phyloP scores from a whole-genome alignment of 2,888 invertebrate genomes.

The Tortrix viridana region DNA sequence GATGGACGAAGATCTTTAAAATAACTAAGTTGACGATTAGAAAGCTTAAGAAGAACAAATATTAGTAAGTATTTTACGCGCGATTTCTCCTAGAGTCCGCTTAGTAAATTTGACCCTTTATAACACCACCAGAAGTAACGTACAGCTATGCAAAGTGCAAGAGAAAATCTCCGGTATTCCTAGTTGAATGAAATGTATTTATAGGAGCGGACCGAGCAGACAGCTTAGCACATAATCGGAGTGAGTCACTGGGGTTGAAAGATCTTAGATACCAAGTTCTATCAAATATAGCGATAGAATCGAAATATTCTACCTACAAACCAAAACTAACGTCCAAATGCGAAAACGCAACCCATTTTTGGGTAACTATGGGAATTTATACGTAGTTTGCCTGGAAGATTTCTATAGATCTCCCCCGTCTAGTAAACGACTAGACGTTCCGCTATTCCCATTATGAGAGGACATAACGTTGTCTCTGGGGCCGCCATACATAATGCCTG shows the following conservation, averaged over 20 bases:
- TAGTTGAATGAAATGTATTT: slow-evolving; percentile 17
- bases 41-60: slow-evolving; percentile 8
- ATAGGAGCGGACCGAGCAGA: slow-evolving; percentile 8
- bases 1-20: slow-evolving; percentile 5
- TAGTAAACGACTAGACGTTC: slow-evolving; percentile 65
- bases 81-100: slow-evolving; percentile 10
- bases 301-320: neutral
- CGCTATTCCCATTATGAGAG: slow-evolving; percentile 56
- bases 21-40: slow-evolving; percentile 9
- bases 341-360: neutral
- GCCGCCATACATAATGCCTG: slow-evolving; percentile 46
- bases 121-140: neutral
- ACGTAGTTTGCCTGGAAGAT: slow-evolving; percentile 45
- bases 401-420: slow-evolving; percentile 41
- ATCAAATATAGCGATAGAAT: neutral
- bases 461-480: slow-evolving; percentile 28
- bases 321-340: neutral
- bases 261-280: slow-evolving; percentile 13
- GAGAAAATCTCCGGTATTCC: neutral
- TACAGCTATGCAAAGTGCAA: neutral
- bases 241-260: slow-evolving; percentile 15
- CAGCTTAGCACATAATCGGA: slow-evolving; percentile 11
- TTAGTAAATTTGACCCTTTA: neutral
- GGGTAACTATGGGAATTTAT: slow-evolving; percentile 41
- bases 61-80: neutral